Evolutionary conservation across 2,888 invertebrate genomes (phyloP), one percentile per base, ranked within the genome.

Genomic region (Blomia tropicalis): DNA sequence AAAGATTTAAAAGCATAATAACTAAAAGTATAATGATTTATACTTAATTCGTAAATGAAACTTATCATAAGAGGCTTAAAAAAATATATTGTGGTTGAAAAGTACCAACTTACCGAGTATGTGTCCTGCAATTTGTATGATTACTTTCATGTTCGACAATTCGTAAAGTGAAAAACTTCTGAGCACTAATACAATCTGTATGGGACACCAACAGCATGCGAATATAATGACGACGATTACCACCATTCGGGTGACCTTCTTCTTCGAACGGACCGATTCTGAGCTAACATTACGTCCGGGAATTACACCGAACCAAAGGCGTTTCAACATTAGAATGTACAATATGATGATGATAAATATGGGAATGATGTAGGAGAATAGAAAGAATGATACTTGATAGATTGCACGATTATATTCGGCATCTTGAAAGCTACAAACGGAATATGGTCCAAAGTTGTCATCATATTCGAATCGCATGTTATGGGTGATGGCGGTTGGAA

Each of bases 201-300:
- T 87, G 29, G 93, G 93, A 70, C 86, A 82, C 92, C 92, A 92
- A 76, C 91, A 90, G 44, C 89, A 79, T 23, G 91, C 90, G 74
- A 93, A 93, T 56, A 88, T 88, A 59, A 87, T 82, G 1, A 91
- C 88, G 60, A 91, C 88, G 27, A 56, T 36, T 2, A 56, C 56
- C 14, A 56, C 90, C 83, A 93, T 84, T 67, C 88, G 79, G 4
- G 92, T 93, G 36, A 91, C 92, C 68, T 89, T 80, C 75, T 84
- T 83, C 76, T 87, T 87, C 66, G 87, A 86, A 67, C 87, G 80
- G 66, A 85, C 80, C 70, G 82, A 83, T 73, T 89, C 88, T 2
- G 84, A 85, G 29, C 85, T 85, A 65, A 83, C 81, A 4, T 73
- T 71, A 30, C 85, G 83, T n/a, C 85, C 85, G 3, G 85, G 84